Evolutionary conservation across 2,888 invertebrate genomes (phyloP).

Genomic region (Eucera pruinosa): DNA sequence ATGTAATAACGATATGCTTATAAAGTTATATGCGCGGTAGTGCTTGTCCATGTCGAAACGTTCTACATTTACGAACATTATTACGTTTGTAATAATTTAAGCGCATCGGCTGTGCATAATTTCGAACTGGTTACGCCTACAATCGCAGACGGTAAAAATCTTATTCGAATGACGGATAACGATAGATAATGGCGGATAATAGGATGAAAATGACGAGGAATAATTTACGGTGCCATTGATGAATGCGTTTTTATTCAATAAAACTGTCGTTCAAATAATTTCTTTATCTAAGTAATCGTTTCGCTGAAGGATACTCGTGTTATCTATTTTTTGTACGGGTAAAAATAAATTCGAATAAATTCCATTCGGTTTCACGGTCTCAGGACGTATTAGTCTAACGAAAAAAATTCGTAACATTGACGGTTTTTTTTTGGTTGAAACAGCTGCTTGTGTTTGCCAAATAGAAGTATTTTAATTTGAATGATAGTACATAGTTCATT

Average conservation of each 20-base stretch:
- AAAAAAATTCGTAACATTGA: neutral
- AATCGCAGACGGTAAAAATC: slow-evolving; percentile 14
- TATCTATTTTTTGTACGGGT: slow-evolving; percentile 14
- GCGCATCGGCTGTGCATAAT: slow-evolving; percentile 16
- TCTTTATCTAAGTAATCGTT: neutral
- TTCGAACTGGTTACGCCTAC: slow-evolving; percentile 18
- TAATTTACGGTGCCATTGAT: slow-evolving; percentile 1
- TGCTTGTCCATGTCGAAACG: neutral
- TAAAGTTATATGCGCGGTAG: slow-evolving; percentile 10
- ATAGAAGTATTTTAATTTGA: too few relatives aligned
- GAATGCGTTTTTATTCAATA: slow-evolving; percentile 9
- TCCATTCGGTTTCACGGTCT: slow-evolving; percentile 5
- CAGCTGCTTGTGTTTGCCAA: too few relatives aligned
- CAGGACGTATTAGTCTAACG: neutral
- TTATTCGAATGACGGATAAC: slow-evolving; percentile 3
- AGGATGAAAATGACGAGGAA: slow-evolving; percentile 1
- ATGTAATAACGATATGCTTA: slow-evolving; percentile 20
- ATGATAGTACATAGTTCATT: too few relatives aligned
- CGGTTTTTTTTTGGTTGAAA: too few relatives aligned
- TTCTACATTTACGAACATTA: slow-evolving; percentile 14
- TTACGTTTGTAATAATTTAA: slow-evolving; percentile 38
- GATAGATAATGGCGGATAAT: slow-evolving; percentile 19
- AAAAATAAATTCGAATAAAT: slow-evolving; percentile 18
- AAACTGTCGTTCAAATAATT: neutral
- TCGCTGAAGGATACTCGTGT: neutral